Percentiles rank a stretch among this genome's conserved stretches.
Conservation (phyloP, 2,113 vertebrate species). For the Morone chrysops region DNA sequence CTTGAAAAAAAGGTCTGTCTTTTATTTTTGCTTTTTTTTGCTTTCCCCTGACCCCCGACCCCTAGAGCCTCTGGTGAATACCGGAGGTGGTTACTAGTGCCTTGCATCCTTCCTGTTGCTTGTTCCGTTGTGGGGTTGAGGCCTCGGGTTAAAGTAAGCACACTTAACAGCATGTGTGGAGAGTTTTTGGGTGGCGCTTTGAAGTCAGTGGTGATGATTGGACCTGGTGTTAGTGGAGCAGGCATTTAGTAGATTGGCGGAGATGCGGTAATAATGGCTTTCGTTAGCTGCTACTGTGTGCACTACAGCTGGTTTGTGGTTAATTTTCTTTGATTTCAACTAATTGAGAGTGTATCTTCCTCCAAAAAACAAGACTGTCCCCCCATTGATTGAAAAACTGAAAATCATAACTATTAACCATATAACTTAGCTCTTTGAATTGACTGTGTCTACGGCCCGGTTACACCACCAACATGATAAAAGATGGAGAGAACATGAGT, state of each 20-base stretch:
- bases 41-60: background rate
- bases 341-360: background rate
- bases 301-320: conserved; percentile 5
- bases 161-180: conserved; percentile 25
- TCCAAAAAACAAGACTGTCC: background rate
- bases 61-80: conserved; percentile 52
- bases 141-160: conserved; percentile 54
- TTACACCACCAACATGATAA: conserved; percentile 13
- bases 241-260: conserved; percentile 3
- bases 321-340: conserved; percentile 14
- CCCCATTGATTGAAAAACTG: background rate
- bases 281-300: background rate
- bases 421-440: background rate
- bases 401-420: background rate
- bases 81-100: conserved; percentile 69
- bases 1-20: conserved; percentile 68
- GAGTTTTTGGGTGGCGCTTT: conserved; percentile 19
- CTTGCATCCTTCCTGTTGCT: conserved; percentile 73
- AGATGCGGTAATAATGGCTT: conserved; percentile 3
- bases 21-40: conserved; percentile 38
- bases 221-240: conserved; percentile 18
- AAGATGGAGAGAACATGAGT: background rate
- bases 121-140: conserved; percentile 32
- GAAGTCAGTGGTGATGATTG: conserved; percentile 10
- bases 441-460: background rate